These are phyloP conservation scores for Dendrocopos noguchii DNA, from an alignment of 2,113 vertebrate species.

Conservation along the genomic window DNA sequence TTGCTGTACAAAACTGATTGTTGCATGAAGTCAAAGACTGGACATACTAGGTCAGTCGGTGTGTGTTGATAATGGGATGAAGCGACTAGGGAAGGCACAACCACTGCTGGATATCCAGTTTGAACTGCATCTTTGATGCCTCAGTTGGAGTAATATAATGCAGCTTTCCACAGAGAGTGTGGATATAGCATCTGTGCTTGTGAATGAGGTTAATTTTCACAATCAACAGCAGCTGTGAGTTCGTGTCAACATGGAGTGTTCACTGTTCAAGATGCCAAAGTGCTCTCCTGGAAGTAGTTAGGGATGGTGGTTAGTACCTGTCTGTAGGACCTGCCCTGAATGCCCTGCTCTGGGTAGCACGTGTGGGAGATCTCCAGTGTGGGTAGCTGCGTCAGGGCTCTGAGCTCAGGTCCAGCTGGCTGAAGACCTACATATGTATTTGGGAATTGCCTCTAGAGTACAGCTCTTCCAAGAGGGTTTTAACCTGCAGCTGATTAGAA, in stretches of 20 bases:
- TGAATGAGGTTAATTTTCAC: neutral
- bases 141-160: neutral
- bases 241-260: neutral
- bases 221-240: neutral
- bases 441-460: neutral
- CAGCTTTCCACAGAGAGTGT: neutral
- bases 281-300: neutral
- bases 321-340: neutral
- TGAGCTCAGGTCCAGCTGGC: neutral
- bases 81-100: accelerated
- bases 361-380: neutral
- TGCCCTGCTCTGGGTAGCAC: neutral
- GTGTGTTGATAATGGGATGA: accelerated
- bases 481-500: neutral
- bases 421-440: accelerated
- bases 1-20: neutral
- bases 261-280: neutral
- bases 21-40: neutral
- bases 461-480: neutral
- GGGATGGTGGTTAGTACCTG: neutral
- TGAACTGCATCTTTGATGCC: neutral
- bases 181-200: neutral
- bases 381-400: neutral
- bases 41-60: accelerated
- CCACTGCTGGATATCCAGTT: accelerated